Conservation (phyloP, 1,140 invertebrate species). For the Mylabris phalerata region DNA sequence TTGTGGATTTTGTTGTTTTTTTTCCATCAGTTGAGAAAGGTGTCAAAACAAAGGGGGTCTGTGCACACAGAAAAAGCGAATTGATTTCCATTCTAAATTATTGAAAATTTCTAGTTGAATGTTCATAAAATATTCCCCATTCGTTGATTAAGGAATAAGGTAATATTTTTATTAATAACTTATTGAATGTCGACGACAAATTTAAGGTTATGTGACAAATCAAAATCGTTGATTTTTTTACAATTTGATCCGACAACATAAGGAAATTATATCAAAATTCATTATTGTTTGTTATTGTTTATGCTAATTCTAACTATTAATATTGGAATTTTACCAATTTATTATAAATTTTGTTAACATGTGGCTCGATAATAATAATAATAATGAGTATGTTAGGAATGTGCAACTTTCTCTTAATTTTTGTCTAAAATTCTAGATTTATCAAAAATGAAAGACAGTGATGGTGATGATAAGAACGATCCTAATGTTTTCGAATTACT, state of each 20-base stretch:
- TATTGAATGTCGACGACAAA: conserved; percentile 2
- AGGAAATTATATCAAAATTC: too few species aligned
- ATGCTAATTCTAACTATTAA: not conserved
- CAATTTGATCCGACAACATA: too few species aligned
- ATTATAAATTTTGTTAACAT: not conserved
- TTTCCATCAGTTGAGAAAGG: not conserved
- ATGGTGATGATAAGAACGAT: conserved; percentile 26
- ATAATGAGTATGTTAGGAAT: not conserved
- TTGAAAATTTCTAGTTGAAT: conserved; percentile 1
- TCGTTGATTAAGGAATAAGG: too few species aligned
- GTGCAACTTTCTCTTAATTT: conserved; percentile 3
- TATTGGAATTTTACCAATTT: not conserved
- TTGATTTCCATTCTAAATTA: too few species aligned
- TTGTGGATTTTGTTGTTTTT: too few species aligned
- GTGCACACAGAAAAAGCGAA: too few species aligned
- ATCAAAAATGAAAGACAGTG: conserved; percentile 29
- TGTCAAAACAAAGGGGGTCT: conserved; percentile 7
- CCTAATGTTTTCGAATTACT: conserved; percentile 60
- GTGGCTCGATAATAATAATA: not conserved
- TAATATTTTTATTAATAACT: not conserved
- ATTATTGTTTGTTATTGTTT: too few species aligned
- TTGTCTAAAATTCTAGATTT: not conserved
- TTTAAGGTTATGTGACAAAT: not conserved
- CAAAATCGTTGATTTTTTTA: not conserved
- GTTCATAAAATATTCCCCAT: not conserved